phyloP scores from a whole-genome alignment of 2,113 vertebrate species.

The Eidolon helvum region DNA sequence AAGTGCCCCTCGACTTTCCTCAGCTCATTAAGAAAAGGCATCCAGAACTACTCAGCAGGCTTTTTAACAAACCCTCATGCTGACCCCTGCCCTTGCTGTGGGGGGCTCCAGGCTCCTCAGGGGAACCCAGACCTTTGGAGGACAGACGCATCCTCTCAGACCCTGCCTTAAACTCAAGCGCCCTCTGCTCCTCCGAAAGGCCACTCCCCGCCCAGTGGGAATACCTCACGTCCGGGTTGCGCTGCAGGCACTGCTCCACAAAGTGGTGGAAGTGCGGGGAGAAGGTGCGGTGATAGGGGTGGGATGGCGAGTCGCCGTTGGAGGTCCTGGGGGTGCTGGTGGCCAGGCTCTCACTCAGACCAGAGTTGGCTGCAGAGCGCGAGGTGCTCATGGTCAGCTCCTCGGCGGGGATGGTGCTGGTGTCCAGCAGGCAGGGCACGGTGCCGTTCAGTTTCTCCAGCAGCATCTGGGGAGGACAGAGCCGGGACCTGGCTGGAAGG shows the following conservation, averaged over 20 bases:
- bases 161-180: not conserved
- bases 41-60: not conserved
- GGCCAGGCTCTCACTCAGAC: slow-evolving; percentile 88
- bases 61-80: not conserved
- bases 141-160: not conserved
- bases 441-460: slow-evolving; percentile 98
- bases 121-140: not conserved
- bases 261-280: slow-evolving; percentile 95
- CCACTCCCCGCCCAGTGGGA: not conserved
- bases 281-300: slow-evolving; percentile 96
- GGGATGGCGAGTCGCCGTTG: slow-evolving; percentile 90
- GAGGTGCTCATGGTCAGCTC: slow-evolving; percentile 94
- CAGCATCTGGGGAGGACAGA: slow-evolving; percentile 90
- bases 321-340: slow-evolving; percentile 84
- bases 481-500: not conserved
- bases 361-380: slow-evolving; percentile 89
- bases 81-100: not conserved
- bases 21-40: not conserved
- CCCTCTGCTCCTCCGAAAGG: not conserved
- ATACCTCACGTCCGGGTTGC: slow-evolving; percentile 93
- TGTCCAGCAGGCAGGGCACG: slow-evolving; percentile 95
- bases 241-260: slow-evolving; percentile 95
- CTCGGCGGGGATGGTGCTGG: slow-evolving; percentile 95
- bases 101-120: not conserved
- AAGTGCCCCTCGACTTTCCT: not conserved